Percentiles rank a stretch among this genome's conserved stretches.
Conservation (phyloP, 2,797 vertebrate species). For the Pempheris klunzingeri region DNA sequence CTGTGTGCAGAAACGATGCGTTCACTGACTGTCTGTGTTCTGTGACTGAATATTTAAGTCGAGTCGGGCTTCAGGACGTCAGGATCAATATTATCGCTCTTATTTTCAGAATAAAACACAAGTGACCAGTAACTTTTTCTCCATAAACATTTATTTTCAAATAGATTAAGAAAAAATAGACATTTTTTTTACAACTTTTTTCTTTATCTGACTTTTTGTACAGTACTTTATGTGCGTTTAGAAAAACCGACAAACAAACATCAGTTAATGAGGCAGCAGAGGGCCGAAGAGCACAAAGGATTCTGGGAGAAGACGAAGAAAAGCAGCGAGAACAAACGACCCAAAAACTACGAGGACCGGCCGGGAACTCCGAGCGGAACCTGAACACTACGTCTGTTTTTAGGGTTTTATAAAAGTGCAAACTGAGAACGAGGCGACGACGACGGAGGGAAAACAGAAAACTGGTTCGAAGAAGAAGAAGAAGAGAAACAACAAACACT, state of each 20-base stretch:
- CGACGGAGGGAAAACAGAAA: no score
- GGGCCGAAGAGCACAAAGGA: conserved; percentile 30
- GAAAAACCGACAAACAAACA: conserved; percentile 59
- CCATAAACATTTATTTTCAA: conserved; percentile 82
- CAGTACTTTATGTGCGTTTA: conserved; percentile 76
- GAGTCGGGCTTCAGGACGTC: no score
- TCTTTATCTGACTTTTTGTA: conserved; percentile 73
- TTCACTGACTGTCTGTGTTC: no score
- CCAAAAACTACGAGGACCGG: background rate
- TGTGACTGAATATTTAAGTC: no score
- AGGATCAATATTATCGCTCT: no score
- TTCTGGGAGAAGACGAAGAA: conserved; percentile 21
- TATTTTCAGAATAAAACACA: no score
- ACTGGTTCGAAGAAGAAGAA: no score
- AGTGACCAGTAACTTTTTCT: conserved; percentile 59
- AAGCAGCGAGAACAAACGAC: background rate
- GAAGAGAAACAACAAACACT: no score
- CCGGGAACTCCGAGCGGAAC: background rate
- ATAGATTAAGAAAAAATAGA: conserved; percentile 82
- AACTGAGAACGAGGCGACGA: conserved; percentile 10
- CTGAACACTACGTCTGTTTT: conserved; percentile 16
- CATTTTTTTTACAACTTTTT: conserved; percentile 72
- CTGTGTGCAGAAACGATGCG: no score
- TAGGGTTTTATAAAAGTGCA: conserved; percentile 52
- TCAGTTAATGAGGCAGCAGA: conserved; percentile 60